These are phyloP conservation scores for Sebastes taczanowskii DNA, from an alignment of 2,797 vertebrate species.

Conservation along the genomic window DNA sequence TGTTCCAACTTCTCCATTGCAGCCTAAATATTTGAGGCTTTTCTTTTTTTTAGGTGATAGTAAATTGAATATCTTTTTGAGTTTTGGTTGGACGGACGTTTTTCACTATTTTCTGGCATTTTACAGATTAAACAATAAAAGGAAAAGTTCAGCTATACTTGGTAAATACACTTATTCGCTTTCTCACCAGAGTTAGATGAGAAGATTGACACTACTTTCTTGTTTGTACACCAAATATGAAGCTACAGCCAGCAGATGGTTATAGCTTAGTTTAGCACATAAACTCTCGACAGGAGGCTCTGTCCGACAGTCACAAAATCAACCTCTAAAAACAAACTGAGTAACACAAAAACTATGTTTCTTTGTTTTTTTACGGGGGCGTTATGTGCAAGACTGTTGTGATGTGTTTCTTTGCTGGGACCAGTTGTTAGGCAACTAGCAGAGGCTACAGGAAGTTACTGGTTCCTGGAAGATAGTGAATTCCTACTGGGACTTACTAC, in stretches of 20 bases:
- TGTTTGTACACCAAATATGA: not conserved
- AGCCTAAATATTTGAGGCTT: not conserved
- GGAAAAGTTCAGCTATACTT: not conserved
- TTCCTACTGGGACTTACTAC: not conserved
- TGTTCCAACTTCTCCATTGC: not conserved
- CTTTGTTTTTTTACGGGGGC: not conserved
- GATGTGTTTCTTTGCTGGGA: not conserved
- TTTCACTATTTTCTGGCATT: not conserved
- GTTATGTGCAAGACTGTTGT: not conserved
- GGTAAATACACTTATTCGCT: too few species aligned
- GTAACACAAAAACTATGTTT: not conserved
- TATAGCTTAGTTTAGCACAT: not conserved
- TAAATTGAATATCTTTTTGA: not conserved
- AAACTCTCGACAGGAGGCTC: not conserved
- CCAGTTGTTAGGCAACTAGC: not conserved
- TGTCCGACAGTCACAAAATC: not conserved
- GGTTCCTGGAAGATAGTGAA: not conserved
- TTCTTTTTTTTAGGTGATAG: not conserved
- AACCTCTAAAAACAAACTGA: not conserved
- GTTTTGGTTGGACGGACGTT: not conserved
- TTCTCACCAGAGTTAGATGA: not conserved
- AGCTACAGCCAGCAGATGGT: not conserved
- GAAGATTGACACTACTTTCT: not conserved
- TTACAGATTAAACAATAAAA: not conserved
- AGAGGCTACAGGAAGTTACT: not conserved